Evolutionary conservation across 2,888 invertebrate species (phyloP).

Genomic region (Stictocephala bisonia): DNA sequence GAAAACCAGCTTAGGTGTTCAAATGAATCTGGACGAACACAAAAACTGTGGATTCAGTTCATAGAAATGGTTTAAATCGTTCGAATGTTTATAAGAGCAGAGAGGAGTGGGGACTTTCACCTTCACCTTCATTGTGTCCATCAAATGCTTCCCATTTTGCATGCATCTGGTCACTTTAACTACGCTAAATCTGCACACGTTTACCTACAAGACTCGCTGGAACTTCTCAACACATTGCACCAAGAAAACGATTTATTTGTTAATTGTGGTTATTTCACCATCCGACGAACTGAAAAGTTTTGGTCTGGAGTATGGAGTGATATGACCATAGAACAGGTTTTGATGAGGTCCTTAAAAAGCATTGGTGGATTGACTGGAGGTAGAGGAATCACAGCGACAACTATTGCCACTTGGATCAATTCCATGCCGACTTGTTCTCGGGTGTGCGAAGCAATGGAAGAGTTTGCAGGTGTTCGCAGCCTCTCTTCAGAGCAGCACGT

Average conservation of each 20-base stretch:
- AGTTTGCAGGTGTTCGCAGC: constrained; percentile 45
- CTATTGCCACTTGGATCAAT: constrained; percentile 50
- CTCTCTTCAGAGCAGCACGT: constrained; percentile 53
- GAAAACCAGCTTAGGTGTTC: constrained; percentile 1
- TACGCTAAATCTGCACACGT: constrained; percentile 61
- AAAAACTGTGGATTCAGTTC: constrained; percentile 32
- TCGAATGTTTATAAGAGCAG: constrained; percentile 28
- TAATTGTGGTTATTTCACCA: constrained; percentile 58
- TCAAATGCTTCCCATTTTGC: constrained; percentile 63
- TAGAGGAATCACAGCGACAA: constrained; percentile 49
- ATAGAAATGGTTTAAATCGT: too few relatives aligned
- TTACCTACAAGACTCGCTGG: constrained; percentile 59
- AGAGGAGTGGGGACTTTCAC: constrained; percentile 22
- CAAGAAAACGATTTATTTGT: constrained; percentile 57
- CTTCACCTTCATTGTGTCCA: constrained; percentile 60
- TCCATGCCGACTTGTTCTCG: constrained; percentile 40
- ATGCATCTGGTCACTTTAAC: constrained; percentile 61
- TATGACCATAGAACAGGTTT: constrained; percentile 46
- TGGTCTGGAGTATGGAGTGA: constrained; percentile 49
- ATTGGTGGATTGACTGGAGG: neutral
- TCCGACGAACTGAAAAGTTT: constrained; percentile 57
- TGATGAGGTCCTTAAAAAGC: too few relatives aligned
- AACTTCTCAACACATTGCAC: constrained; percentile 57
- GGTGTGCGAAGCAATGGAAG: constrained; percentile 50
- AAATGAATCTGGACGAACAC: constrained; percentile 25